phyloP scores from a whole-genome alignment of 2,888 invertebrate species.

The Sinotaia quadrata region DNA sequence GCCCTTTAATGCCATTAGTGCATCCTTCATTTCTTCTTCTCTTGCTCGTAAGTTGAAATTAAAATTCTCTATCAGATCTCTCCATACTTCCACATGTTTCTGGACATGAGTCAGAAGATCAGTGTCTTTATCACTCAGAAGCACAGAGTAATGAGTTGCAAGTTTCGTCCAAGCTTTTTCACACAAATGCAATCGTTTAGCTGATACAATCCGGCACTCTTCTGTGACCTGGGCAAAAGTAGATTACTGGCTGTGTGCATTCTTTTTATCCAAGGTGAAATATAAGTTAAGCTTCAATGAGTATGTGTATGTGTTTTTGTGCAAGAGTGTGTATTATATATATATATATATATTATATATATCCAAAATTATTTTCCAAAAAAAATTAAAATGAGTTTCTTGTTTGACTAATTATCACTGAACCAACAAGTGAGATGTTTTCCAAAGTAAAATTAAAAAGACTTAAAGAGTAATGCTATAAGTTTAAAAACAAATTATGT shows the following conservation, averaged over 20 bases:
- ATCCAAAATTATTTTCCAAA: no score
- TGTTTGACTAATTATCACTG: no score
- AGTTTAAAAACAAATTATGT: no score
- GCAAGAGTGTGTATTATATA: no score
- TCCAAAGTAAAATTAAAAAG: no score
- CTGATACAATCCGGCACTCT: slow-evolving; percentile 68
- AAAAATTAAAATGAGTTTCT: no score
- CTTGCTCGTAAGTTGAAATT: slow-evolving; percentile 54
- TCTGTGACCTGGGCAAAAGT: slow-evolving; percentile 71
- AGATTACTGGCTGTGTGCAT: not conserved
- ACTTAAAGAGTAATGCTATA: no score
- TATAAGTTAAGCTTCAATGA: not conserved
- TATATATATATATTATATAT: no score
- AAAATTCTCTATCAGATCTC: slow-evolving; percentile 67
- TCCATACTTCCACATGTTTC: slow-evolving; percentile 62
- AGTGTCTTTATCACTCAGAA: slow-evolving; percentile 71
- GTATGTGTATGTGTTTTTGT: no score
- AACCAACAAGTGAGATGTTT: no score
- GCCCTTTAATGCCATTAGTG: slow-evolving; percentile 48
- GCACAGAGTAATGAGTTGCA: slow-evolving; percentile 70
- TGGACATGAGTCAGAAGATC: slow-evolving; percentile 64
- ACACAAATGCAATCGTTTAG: slow-evolving; percentile 68
- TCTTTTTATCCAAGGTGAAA: not conserved
- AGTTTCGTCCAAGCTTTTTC: slow-evolving; percentile 71
- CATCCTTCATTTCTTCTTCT: slow-evolving; percentile 63